A percentile compares a stretch with the other conserved stretches of the same genome.
These are phyloP conservation scores for Mylabris phalerata DNA, from an alignment of 1,140 invertebrate genomes.

Conservation along the genomic window DNA sequence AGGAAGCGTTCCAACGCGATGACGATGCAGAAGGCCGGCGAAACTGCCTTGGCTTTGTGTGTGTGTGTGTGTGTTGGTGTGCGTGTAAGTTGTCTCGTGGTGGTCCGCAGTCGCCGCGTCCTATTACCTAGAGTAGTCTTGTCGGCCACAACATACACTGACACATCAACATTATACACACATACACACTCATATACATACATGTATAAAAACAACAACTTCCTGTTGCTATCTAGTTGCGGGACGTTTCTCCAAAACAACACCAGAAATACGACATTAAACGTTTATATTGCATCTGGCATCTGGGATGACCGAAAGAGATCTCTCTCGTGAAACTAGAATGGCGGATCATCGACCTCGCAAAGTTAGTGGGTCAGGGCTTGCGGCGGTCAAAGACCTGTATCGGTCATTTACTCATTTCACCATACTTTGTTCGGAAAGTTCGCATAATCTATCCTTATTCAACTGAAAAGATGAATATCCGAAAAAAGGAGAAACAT, in stretches of 20 bases:
- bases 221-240: conserved; percentile 19
- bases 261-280: too few species aligned
- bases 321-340: conserved; percentile 38
- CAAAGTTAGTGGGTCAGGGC: conserved; percentile 44
- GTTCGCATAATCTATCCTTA: too few species aligned
- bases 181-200: too few species aligned
- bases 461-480: too few species aligned
- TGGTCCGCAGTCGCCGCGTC: not conserved
- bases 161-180: too few species aligned
- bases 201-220: not conserved
- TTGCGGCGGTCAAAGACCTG: conserved; percentile 37
- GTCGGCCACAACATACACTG: too few species aligned
- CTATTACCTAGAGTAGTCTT: too few species aligned
- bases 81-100: not conserved
- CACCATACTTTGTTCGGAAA: too few species aligned
- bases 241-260: conserved; percentile 4
- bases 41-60: not conserved
- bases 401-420: conserved; percentile 39
- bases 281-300: conserved; percentile 24
- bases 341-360: conserved; percentile 43
- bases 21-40: too few species aligned
- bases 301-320: conserved; percentile 37
- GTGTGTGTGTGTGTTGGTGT: not conserved
- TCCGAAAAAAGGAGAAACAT: too few species aligned
- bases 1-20: too few species aligned